Conservation (phyloP, 1,140 invertebrate genomes). For the Zaprionus vittiger region DNA sequence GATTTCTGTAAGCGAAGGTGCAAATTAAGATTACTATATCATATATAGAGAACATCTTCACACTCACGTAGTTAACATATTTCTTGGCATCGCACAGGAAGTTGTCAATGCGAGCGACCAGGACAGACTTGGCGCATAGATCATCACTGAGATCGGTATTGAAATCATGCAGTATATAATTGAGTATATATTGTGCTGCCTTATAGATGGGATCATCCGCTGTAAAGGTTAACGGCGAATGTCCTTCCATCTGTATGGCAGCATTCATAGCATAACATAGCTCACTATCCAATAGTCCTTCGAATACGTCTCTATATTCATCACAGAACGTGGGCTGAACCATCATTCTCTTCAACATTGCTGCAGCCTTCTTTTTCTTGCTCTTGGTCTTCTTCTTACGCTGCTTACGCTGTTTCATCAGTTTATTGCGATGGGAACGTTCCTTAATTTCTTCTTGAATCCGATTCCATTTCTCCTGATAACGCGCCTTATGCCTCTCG, state of each 20-base stretch:
- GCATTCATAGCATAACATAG: slow-evolving; percentile 74
- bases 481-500: slow-evolving; percentile 57
- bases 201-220: slow-evolving; percentile 78
- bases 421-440: slow-evolving; percentile 14
- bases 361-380: background rate
- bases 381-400: slow-evolving; percentile 39
- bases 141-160: slow-evolving; percentile 72
- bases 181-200: slow-evolving; percentile 73
- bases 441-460: slow-evolving; percentile 72
- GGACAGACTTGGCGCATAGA: slow-evolving; percentile 41
- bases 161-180: slow-evolving; percentile 64
- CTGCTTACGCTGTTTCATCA: slow-evolving; percentile 27
- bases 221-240: slow-evolving; percentile 52
- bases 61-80: slow-evolving; percentile 74
- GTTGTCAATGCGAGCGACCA: slow-evolving; percentile 54
- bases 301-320: slow-evolving; percentile 64
- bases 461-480: slow-evolving; percentile 60
- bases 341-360: no score
- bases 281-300: slow-evolving; percentile 68
- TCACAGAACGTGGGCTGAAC: slow-evolving; percentile 58
- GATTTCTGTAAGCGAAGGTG: slow-evolving; percentile 58
- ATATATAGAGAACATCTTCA: background rate
- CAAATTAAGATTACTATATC: no score
- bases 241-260: slow-evolving; percentile 69
- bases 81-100: slow-evolving; percentile 78